Evolutionary conservation across 2,797 vertebrate species (phyloP).

Genomic region (Poeciliopsis gracilis): DNA sequence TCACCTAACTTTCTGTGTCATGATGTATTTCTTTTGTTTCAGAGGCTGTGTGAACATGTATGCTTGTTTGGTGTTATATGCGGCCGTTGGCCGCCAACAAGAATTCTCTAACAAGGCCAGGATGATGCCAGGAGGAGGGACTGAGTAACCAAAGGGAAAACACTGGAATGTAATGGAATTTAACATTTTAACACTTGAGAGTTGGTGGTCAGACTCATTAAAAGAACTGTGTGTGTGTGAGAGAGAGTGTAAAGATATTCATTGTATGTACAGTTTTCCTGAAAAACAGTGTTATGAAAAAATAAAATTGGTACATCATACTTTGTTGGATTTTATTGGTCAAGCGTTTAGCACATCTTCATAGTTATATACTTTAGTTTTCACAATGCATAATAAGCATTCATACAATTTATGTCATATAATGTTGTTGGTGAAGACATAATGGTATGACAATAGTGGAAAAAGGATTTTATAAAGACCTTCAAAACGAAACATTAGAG

Average conservation of each 20-base stretch:
- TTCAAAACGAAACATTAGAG: neutral
- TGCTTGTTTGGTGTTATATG: conserved; percentile 60
- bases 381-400: neutral
- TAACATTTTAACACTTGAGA: conserved; percentile 35
- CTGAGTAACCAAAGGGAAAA: conserved; percentile 58
- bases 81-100: conserved; percentile 35
- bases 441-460: neutral
- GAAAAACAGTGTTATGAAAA: conserved; percentile 54
- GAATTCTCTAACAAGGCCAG: conserved; percentile 33
- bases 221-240: conserved; percentile 37
- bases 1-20: conserved; percentile 34
- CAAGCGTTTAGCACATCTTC: neutral
- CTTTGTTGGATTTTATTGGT: conserved; percentile 19
- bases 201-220: conserved; percentile 32
- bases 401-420: neutral
- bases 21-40: conserved; percentile 52
- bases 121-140: conserved; percentile 16
- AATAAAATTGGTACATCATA: conserved; percentile 62
- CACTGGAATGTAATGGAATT: conserved; percentile 68
- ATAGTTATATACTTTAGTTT: neutral
- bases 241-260: conserved; percentile 50
- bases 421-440: neutral
- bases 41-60: conserved; percentile 56
- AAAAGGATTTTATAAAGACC: neutral
- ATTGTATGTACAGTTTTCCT: conserved; percentile 65